Conservation (phyloP, 2,888 invertebrate species). For the Meiosimyza platycephala region DNA sequence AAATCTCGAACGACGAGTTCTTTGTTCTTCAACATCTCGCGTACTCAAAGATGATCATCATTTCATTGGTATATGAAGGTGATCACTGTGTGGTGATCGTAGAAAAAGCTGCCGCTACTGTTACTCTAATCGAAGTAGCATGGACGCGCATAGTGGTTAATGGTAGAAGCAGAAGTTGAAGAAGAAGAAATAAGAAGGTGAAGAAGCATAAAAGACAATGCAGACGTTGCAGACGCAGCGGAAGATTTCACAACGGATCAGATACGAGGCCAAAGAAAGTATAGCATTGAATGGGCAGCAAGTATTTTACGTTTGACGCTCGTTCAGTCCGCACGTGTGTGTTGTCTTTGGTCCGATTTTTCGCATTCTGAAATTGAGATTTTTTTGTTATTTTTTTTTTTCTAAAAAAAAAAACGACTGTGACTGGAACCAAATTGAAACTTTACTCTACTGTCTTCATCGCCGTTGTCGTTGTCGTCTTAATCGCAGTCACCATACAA, state of each 20-base stretch:
- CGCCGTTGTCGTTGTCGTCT: too few species aligned
- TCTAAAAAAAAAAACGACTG: conserved; percentile 22
- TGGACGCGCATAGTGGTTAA: background rate
- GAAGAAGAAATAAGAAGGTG: conserved; percentile 25
- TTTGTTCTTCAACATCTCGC: conserved; percentile 25
- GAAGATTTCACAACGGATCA: conserved; percentile 37
- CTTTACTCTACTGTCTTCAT: too few species aligned
- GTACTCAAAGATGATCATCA: conserved; percentile 6
- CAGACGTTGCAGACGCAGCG: conserved; percentile 17
- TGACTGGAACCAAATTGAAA: too few species aligned
- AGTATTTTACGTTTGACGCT: conserved; percentile 67
- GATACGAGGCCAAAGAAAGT: conserved; percentile 67
- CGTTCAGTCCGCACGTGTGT: conserved; percentile 66
- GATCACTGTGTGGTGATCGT: background rate
- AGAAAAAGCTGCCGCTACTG: conserved; percentile 3
- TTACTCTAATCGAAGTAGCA: background rate
- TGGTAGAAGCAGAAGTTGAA: conserved; percentile 8
- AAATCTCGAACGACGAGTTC: conserved; percentile 31
- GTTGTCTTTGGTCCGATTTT: conserved; percentile 35
- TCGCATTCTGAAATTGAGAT: background rate
- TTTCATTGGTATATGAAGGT: background rate
- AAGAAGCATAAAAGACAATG: conserved; percentile 7
- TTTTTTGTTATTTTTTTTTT: conserved; percentile 23
- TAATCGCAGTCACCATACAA: too few species aligned
- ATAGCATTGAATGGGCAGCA: conserved; percentile 55